Evolutionary conservation across 2,113 vertebrate genomes (phyloP).

Genomic region (Embiotoca jacksoni): DNA sequence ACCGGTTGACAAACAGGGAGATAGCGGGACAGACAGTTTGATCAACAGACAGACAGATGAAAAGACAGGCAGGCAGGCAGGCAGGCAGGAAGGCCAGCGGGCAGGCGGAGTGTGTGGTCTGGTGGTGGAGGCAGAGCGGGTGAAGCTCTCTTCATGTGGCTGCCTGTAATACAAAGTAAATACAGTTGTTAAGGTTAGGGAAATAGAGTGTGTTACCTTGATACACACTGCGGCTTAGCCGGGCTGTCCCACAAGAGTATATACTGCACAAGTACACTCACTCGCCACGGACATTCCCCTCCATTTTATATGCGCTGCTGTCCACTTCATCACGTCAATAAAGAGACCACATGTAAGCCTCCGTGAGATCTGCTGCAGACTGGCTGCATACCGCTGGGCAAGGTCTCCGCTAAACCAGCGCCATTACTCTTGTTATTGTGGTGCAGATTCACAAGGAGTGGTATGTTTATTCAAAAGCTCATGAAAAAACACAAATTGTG

Average conservation of each 20-base stretch:
- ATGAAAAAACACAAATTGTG: constrained; percentile 53
- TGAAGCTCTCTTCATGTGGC: constrained; percentile 63
- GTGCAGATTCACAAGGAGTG: constrained; percentile 40
- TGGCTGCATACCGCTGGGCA: constrained; percentile 59
- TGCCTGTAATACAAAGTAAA: constrained; percentile 62
- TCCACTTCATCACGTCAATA: constrained; percentile 72
- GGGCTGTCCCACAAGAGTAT: constrained; percentile 54
- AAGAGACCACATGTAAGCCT: constrained; percentile 69
- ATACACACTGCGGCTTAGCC: constrained; percentile 58
- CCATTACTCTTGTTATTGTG: constrained; percentile 59
- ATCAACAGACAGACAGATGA: constrained; percentile 50
- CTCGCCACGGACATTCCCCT: constrained; percentile 45
- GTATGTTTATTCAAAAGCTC: constrained; percentile 58
- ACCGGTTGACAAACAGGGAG: constrained; percentile 30
- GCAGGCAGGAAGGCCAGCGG: constrained; percentile 25
- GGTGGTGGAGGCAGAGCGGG: constrained; percentile 25
- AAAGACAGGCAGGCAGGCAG: constrained; percentile 17
- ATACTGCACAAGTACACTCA: constrained; percentile 5
- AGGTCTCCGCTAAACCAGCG: constrained; percentile 27
- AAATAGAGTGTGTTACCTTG: constrained; percentile 69
- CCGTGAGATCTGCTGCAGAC: constrained; percentile 57
- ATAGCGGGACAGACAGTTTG: constrained; percentile 44
- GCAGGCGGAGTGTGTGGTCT: constrained; percentile 59
- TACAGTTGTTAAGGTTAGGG: constrained; percentile 61
- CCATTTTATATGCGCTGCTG: constrained; percentile 54